Evolutionary conservation across 2,888 invertebrate species (phyloP).

Genomic region (Apoderus coryli): DNA sequence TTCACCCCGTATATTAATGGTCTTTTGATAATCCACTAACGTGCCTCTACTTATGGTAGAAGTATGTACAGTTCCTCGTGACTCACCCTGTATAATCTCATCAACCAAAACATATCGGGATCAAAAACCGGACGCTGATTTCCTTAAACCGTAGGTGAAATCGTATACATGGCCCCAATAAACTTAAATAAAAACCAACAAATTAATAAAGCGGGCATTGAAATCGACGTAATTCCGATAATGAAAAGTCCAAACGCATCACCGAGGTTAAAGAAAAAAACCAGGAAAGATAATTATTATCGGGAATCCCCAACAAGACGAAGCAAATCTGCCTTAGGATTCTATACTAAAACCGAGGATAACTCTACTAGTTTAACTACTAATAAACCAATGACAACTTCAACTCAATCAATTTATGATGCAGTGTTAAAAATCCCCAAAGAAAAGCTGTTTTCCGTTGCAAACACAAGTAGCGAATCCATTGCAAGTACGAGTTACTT

Average conservation of each 20-base stretch:
- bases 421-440: conserved; percentile 27
- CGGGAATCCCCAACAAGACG: too few relatives aligned
- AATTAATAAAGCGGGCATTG: conserved; percentile 43
- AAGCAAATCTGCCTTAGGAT: conserved; percentile 29
- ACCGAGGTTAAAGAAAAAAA: conserved; percentile 25
- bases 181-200: conserved; percentile 35
- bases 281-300: too few relatives aligned
- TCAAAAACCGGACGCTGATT: conserved; percentile 11
- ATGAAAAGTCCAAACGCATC: conserved; percentile 32
- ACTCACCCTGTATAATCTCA: too few relatives aligned
- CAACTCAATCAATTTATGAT: conserved; percentile 23
- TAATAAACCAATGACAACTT: conserved; percentile 20
- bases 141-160: conserved; percentile 29
- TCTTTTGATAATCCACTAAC: too few relatives aligned
- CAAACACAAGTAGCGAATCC: conserved; percentile 25
- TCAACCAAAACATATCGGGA: conserved; percentile 28
- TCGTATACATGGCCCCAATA: conserved; percentile 34
- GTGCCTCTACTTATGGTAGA: too few relatives aligned
- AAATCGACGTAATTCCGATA: conserved; percentile 34
- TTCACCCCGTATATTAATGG: too few relatives aligned
- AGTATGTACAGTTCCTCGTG: too few relatives aligned
- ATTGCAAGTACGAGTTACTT: conserved; percentile 22
- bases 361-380: conserved; percentile 30
- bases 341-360: conserved; percentile 22
- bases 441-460: conserved; percentile 19